Evolutionary conservation across 1,140 invertebrate genomes (phyloP), one percentile per base, ranked within the genome.

Genomic region (Epicauta chinensis): DNA sequence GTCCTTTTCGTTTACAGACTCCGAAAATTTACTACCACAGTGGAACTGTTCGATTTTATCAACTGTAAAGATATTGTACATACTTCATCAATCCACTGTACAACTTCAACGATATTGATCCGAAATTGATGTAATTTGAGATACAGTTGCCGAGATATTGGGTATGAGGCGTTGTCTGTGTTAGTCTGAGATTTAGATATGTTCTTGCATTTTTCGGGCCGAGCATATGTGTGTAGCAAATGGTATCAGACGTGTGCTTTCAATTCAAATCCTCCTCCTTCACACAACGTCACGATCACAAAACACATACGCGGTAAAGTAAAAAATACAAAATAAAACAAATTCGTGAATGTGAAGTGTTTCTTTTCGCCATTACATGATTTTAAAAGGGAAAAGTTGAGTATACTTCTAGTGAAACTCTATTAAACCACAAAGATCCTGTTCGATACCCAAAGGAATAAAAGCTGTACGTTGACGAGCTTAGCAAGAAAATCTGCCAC

Each of bases 71-170:
- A 55, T 55, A 46, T n/a, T n/a, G 39, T 40, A 13, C 38, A 16
- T 40, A 6, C 43, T 42, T 37, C 38, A 36, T 48, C 40, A 31
- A 39, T 13, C 7, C 34, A 30, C 46, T 45, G 46, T 35, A 16
- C 47, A 11, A 39, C 53, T 50, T 16, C 29, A 49, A 11, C 29
- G 58, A 55, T 60, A 60, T 60, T 60, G 58, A 60, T 60, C 58
- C 41, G 39, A 54, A 60, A 60, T 58, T 60, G 58, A 60, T 60
- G 58, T 60, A 60, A 60, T 60, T 60, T 60, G 55, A 60, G 58
- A 60, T 60, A 58, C 43, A 57, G 58, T 49, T 56, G 50, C 50
- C 41, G 37, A 53, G 58, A 50, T 56, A 58, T 55, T 46, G 52
- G 51, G 40, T 49, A 53, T 39, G 48, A 16, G 37, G 6, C 34